Evolutionary conservation across 2,888 invertebrate species (phyloP).

Genomic region (Melanotus villosus): DNA sequence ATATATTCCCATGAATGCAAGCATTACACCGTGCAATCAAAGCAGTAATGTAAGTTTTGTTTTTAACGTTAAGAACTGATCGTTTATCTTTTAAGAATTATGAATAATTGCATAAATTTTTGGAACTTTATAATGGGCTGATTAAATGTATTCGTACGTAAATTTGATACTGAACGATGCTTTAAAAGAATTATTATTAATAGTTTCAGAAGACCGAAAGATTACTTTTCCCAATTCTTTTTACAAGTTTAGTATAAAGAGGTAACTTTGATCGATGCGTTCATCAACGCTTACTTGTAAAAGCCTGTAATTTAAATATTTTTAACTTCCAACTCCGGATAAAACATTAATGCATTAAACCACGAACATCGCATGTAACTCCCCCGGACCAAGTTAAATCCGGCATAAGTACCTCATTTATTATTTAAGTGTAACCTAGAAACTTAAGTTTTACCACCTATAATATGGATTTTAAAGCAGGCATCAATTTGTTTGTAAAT

Average conservation of each 20-base stretch:
- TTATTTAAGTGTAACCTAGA: not conserved
- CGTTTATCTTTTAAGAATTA: no score
- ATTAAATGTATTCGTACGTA: no score
- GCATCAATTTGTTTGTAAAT: not conserved
- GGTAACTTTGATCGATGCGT: no score
- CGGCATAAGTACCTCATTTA: not conserved
- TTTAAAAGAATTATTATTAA: no score
- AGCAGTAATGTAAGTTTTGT: conserved; percentile 73
- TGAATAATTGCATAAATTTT: no score
- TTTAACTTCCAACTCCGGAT: not conserved
- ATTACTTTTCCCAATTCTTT: no score
- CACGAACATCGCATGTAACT: not conserved
- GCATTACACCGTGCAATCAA: conserved; percentile 77
- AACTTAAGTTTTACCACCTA: not conserved
- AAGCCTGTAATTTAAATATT: not conserved
- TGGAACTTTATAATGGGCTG: no score
- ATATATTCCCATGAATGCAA: conserved; percentile 73
- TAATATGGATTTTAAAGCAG: not conserved
- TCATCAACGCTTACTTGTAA: not conserved
- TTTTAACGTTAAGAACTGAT: no score
- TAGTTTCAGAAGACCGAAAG: no score
- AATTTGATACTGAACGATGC: no score
- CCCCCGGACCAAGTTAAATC: no score
- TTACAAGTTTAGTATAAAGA: no score
- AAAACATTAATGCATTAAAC: not conserved